phyloP scores from a whole-genome alignment of 2,113 vertebrate species.

The Chaetorhynchus papuensis region DNA sequence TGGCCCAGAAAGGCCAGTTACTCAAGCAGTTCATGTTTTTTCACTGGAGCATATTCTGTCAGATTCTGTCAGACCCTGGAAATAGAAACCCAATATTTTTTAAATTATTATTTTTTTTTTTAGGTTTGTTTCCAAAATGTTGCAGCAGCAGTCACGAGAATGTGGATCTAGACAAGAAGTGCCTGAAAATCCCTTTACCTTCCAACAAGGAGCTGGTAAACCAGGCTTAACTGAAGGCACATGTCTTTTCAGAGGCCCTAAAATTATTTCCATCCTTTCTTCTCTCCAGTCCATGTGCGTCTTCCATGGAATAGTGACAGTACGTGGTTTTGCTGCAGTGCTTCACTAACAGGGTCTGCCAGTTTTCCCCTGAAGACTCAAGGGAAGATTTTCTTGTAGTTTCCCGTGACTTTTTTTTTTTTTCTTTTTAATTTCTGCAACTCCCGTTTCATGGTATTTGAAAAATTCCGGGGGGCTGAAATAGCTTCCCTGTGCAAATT shows the following conservation, averaged over 20 bases:
- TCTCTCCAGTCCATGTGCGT: not conserved
- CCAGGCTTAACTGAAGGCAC: not conserved
- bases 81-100: not conserved
- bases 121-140: not conserved
- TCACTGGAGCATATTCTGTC: not conserved
- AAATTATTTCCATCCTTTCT: not conserved
- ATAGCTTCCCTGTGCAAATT: not conserved
- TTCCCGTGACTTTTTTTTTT: rapidly evolving
- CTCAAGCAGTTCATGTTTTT: not conserved
- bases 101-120: not conserved
- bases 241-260: not conserved
- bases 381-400: not conserved
- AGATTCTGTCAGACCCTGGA: not conserved
- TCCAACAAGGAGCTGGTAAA: not conserved
- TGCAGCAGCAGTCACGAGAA: not conserved
- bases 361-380: not conserved
- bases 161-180: not conserved
- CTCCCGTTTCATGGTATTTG: not conserved
- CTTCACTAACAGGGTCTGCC: not conserved
- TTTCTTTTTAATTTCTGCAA: not conserved
- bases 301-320: not conserved
- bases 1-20: not conserved
- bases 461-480: not conserved
- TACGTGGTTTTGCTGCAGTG: not conserved
- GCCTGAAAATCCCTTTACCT: not conserved